A percentile compares a stretch with the other conserved stretches of the same genome.
Conservation (phyloP, 2,888 invertebrate genomes). For the Galeopsomyia nigrocyanea region DNA sequence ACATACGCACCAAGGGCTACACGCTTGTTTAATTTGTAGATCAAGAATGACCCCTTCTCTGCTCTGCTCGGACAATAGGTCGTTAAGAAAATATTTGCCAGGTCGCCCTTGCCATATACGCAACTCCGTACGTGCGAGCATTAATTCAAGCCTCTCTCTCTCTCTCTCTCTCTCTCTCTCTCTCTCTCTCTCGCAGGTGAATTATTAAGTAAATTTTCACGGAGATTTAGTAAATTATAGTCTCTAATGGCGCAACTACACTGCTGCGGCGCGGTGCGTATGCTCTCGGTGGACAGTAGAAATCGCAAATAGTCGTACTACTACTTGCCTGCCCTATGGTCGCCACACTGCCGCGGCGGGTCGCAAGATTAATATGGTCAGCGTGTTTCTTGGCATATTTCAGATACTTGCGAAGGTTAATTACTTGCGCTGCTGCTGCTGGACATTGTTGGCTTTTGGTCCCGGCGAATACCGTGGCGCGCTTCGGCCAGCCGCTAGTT, state of each 20-base stretch:
- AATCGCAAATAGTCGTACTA: neutral
- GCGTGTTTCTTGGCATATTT: constrained; percentile 65
- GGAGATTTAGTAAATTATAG: constrained; percentile 45
- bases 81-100: neutral
- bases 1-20: too few relatives aligned
- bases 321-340: constrained; percentile 48
- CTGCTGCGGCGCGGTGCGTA: neutral
- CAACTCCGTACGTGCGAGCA: constrained; percentile 15
- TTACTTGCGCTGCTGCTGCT: constrained; percentile 60
- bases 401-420: constrained; percentile 63
- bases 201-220: constrained; percentile 47
- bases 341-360: constrained; percentile 48
- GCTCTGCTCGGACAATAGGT: neutral
- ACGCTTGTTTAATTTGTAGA: neutral
- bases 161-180: too few relatives aligned
- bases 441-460: constrained; percentile 55
- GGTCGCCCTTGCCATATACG: neutral
- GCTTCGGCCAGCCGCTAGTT: constrained; percentile 4
- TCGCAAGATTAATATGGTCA: constrained; percentile 63
- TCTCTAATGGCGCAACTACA: constrained; percentile 31
- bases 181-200: constrained; percentile 28
- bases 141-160: constrained; percentile 38
- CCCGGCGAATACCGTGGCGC: neutral
- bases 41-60: neutral
- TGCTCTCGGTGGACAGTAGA: neutral